phyloP scores from a whole-genome alignment of 2,113 vertebrate genomes.

The Isichthys henryi region DNA sequence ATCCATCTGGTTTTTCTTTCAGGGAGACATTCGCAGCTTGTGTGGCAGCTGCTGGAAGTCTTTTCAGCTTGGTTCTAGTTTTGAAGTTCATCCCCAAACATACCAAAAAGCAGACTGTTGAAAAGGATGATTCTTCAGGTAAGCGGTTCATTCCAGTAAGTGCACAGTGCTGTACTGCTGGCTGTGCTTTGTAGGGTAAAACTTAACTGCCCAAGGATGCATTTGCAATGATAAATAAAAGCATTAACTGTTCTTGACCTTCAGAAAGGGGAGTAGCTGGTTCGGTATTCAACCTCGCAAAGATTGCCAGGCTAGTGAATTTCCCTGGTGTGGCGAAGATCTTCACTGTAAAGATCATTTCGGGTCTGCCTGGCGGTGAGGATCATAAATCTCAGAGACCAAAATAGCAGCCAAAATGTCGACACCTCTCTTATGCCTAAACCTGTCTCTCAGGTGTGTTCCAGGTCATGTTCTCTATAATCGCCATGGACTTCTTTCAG shows the following conservation, averaged over 20 bases:
- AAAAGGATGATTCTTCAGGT: constrained; percentile 39
- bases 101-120: constrained; percentile 55
- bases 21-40: constrained; percentile 62
- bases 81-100: constrained; percentile 67
- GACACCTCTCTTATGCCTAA: neutral
- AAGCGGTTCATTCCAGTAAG: constrained; percentile 22
- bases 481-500: constrained; percentile 81
- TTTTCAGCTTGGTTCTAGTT: constrained; percentile 64
- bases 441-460: constrained; percentile 71
- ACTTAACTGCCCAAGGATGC: neutral
- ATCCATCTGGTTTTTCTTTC: constrained; percentile 28
- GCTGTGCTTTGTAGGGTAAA: neutral
- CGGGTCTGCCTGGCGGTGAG: constrained; percentile 78
- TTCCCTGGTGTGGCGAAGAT: constrained; percentile 68
- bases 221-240: neutral
- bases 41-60: constrained; percentile 59
- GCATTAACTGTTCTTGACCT: constrained; percentile 11
- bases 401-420: neutral
- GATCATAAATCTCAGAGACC: neutral
- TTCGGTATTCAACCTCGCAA: constrained; percentile 71
- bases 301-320: constrained; percentile 72
- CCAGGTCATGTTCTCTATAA: constrained; percentile 84
- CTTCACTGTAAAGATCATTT: constrained; percentile 75
- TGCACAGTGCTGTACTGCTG: neutral
- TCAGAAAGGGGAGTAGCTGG: constrained; percentile 37